phyloP scores from a whole-genome alignment of 2,888 invertebrate species.

The Cantharis lateralis region DNA sequence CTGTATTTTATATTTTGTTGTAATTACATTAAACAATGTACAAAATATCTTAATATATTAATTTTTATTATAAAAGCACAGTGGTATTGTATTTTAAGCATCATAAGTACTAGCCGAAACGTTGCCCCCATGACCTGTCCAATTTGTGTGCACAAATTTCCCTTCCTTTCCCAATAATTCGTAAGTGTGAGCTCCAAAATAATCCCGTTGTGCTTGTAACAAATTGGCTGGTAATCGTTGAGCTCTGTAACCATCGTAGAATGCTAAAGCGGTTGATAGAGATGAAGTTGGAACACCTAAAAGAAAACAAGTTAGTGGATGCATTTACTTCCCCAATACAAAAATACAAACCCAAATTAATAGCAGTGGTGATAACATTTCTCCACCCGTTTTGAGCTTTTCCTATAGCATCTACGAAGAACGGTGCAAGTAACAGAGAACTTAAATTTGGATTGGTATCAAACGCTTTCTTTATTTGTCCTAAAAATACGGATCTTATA shows the following conservation, averaged over 20 bases:
- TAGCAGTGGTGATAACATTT: constrained; percentile 73
- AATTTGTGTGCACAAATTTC: constrained; percentile 93
- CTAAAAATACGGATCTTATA: constrained; percentile 88
- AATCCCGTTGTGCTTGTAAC: constrained; percentile 95
- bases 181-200: constrained; percentile 99
- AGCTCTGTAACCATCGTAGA: constrained; percentile 95
- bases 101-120: constrained; percentile 93
- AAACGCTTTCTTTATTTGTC: constrained; percentile 92
- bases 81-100: constrained; percentile 59
- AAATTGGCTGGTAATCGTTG: constrained; percentile 91
- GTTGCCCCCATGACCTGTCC: constrained; percentile 98
- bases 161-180: constrained; percentile 87
- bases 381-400: constrained; percentile 85
- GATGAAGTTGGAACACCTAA: constrained; percentile 94
- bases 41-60: background rate
- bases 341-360: constrained; percentile 49
- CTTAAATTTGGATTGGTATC: constrained; percentile 83
- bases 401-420: constrained; percentile 85
- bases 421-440: constrained; percentile 90
- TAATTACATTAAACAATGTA: background rate
- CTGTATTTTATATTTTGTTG: background rate
- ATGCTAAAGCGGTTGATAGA: constrained; percentile 90
- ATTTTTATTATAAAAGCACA: background rate
- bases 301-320: background rate
- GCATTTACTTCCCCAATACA: background rate